These are phyloP conservation scores for Ochropleura plecta DNA, from an alignment of 2,888 invertebrate species.

Conservation along the genomic window DNA sequence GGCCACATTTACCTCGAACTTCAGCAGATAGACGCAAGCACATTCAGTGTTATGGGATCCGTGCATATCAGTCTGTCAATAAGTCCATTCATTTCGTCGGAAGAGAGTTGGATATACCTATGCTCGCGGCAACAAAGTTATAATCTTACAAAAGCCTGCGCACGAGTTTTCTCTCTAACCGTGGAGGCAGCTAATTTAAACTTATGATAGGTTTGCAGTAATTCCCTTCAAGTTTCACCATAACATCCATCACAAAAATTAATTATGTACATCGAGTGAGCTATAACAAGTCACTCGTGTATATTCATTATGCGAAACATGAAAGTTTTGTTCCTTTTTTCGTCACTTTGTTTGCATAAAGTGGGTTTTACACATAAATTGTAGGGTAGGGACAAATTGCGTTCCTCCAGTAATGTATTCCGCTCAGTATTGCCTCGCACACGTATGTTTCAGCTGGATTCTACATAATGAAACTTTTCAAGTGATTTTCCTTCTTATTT, in stretches of 20 bases:
- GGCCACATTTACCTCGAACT: constrained; percentile 36
- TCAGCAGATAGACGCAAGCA: constrained; percentile 25
- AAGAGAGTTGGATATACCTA: constrained; percentile 36
- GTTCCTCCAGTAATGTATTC: constrained; percentile 83
- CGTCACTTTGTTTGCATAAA: constrained; percentile 82
- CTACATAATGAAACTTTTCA: constrained; percentile 83
- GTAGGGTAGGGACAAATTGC: constrained; percentile 86
- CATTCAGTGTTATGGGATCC: constrained; percentile 42
- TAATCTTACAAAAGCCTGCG: constrained; percentile 70
- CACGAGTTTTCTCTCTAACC: constrained; percentile 70
- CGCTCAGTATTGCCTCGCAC: constrained; percentile 77
- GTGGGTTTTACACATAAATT: constrained; percentile 85
- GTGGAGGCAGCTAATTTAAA: constrained; percentile 70
- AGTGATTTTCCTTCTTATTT: constrained; percentile 78
- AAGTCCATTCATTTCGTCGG: constrained; percentile 53
- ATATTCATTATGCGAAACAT: constrained; percentile 70
- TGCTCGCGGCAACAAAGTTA: constrained; percentile 63
- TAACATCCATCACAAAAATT: constrained; percentile 53
- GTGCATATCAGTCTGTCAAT: constrained; percentile 49
- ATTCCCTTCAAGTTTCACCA: constrained; percentile 46
- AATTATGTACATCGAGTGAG: constrained; percentile 53
- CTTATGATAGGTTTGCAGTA: constrained; percentile 71
- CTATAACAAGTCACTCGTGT: constrained; percentile 66
- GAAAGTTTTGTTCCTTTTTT: constrained; percentile 75
- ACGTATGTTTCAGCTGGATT: constrained; percentile 79